Evolutionary conservation across 1,140 invertebrate genomes (phyloP), one percentile per base, ranked within the genome.

Genomic region (Agraylea sexmaculata): DNA sequence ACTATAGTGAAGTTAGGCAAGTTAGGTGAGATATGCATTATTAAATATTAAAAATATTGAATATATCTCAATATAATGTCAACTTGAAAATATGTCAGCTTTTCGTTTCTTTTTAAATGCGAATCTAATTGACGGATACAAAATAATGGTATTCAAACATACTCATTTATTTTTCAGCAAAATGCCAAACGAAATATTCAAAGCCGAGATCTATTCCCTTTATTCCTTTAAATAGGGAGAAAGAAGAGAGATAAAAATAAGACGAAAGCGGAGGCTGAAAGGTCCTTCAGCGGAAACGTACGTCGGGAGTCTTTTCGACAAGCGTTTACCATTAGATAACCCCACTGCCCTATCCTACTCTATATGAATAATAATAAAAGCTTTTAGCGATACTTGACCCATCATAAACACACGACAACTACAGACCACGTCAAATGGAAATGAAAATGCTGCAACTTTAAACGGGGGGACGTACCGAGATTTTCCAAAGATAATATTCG

Each of bases 371-470:
- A 32, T 28, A 43, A 38, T 10, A 42, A 25, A 43, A 38, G 35
- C 42, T 33, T 45, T 33, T 23, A 40, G 43, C 25, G 28, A 39
- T 7, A 16, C 36, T 40, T 45, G 43, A 45, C 34, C 36, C 33
- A 38, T 44, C 36, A 39, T 21, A 25, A 44, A 25, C 29, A 39
- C 37, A 27, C 37, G 21, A 30, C 29, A 11, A 41, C 17, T 2
- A 17, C 21, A 13, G 31, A 4, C 30, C n/a, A 10, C 19, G 17
- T 23, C 30, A 20, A 33, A 33, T 22, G 31, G 37, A 29, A 13
- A 18, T 29, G 18, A 30, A 15, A 25, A 18, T 17, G 30, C n/a
- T 23, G 22, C 17, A 21, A 22, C 12, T 16, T 12, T 13, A 23
- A 20, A 25, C 22, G 35, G 35, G 28, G 13, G 35, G 35, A 23